A percentile compares a stretch with the other conserved stretches of the same genome.
Conservation (phyloP, 2,113 vertebrate genomes). For the Nesoenas mayeri region DNA sequence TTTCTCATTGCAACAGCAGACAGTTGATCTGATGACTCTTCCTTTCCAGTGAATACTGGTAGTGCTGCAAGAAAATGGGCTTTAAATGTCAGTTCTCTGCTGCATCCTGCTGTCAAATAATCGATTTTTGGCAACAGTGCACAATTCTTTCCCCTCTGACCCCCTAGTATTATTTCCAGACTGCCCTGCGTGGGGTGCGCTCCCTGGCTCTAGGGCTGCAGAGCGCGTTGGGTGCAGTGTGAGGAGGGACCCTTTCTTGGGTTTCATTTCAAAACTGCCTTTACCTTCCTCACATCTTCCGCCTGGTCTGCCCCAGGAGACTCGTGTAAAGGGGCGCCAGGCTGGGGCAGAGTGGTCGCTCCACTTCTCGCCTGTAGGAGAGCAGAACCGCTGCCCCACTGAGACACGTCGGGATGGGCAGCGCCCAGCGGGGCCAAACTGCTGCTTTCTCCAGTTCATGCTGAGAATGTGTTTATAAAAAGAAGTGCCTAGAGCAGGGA, state of each 20-base stretch:
- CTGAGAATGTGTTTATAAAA: neutral
- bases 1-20: slow-evolving; percentile 39
- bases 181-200: neutral
- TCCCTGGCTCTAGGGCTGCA: neutral
- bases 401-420: neutral
- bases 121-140: slow-evolving; percentile 18
- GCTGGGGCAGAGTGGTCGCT: neutral
- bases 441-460: neutral
- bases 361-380: neutral
- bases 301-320: neutral
- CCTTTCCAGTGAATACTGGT: slow-evolving; percentile 32
- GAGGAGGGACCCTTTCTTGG: neutral
- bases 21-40: slow-evolving; percentile 44
- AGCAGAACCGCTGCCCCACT: neutral
- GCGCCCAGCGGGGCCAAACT: neutral
- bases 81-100: slow-evolving; percentile 56
- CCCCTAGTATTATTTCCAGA: slow-evolving; percentile 30
- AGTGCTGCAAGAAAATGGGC: slow-evolving; percentile 52
- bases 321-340: neutral
- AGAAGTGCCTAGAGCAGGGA: neutral
- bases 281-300: neutral
- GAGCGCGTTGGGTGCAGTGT: neutral
- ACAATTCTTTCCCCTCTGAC: slow-evolving; percentile 24
- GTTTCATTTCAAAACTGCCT: neutral
- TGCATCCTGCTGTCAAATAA: slow-evolving; percentile 28